Conservation (phyloP, 1,140 invertebrate species). For the Drosophila carrolli region DNA sequence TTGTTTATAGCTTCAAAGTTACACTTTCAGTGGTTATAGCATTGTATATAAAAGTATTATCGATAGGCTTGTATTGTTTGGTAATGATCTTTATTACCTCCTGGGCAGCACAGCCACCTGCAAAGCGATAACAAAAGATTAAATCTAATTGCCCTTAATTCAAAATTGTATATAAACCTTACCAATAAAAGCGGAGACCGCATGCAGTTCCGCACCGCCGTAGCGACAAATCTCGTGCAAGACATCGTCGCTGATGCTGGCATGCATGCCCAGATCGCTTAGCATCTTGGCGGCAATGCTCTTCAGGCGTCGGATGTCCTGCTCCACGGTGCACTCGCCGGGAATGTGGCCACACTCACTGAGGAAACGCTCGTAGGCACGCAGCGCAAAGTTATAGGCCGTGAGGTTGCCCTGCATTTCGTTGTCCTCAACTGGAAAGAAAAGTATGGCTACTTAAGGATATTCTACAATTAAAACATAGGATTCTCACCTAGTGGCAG, state of each 20-base stretch:
- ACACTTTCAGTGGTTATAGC: constrained; percentile 94
- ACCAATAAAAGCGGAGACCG: constrained; percentile 96
- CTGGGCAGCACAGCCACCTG: constrained; percentile 95
- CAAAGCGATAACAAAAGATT: constrained; percentile 24
- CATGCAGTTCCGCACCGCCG: constrained; percentile 97
- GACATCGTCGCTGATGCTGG: constrained; percentile 95
- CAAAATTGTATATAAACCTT: constrained; percentile 15
- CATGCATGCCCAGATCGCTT: constrained; percentile 93
- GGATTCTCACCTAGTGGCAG: constrained; percentile 48
- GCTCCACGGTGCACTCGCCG: constrained; percentile 95
- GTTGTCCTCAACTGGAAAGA: constrained; percentile 67
- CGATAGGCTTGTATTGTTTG: constrained; percentile 97
- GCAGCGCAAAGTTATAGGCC: constrained; percentile 95
- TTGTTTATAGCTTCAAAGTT: constrained; percentile 85
- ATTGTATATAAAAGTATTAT: constrained; percentile 98
- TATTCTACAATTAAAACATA: not conserved
- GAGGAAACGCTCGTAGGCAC: constrained; percentile 96
- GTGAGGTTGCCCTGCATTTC: constrained; percentile 92
- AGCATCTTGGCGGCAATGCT: constrained; percentile 91
- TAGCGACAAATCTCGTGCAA: constrained; percentile 98
- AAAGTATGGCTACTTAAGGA: not conserved
- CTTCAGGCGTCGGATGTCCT: constrained; percentile 95
- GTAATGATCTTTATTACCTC: constrained; percentile 99
- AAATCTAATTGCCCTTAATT: not conserved
- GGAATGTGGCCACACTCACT: constrained; percentile 95